Base-by-base conservation (phyloP, 2,113 vertebrate genomes). In the Ondatra zibethicus region DNA sequence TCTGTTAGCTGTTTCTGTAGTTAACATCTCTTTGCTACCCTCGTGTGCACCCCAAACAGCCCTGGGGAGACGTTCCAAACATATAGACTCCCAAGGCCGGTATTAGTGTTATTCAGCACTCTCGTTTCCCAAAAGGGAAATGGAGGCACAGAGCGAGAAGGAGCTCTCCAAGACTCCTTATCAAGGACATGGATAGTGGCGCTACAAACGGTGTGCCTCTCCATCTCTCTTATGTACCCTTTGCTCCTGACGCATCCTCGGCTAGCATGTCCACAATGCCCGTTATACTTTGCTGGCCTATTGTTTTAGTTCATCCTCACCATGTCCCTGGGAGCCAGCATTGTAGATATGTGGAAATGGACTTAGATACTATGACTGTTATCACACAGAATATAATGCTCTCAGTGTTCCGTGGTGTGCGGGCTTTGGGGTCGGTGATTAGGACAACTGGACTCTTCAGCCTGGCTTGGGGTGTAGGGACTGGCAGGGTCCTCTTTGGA, bases 201-300 rank as follows among this genome's bases (percentile, higher is more conserved):
- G 36, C 19, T 36, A 63, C 50, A 11, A 10, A 33, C 1, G 16
- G 11, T 13, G 36, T 78, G 42, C 0, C 27, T 33, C 42, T n/a
- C 1, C 5, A 25, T 42, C 50, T 21, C 52, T 50, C 29, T 31
- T 8, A 0, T 1, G 23, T 0, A 0, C 21, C n/a, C n/a, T 76
- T 55, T 21, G 19, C 70, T 16, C 10, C 14, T 77, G 33, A 11
- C 3, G 5, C 52, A 52, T 23, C 63, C 50, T 17, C 17, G 25
- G n/a, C 31, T 6, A 61, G 11, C 36, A 50, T 21, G 2, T 16
- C 47, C 23, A 1, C 5, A 3, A 1, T 1, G 13, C n/a, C 47
- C 52, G 23, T 77, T 25, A 13, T 55, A 50, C 61, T 55, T 65
- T 33, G 7, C 45, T 82, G 23, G 7, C 61, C 73, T 61, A 31